phyloP scores from a whole-genome alignment of 2,797 vertebrate species.

The Melanotaenia parkinsoni region DNA sequence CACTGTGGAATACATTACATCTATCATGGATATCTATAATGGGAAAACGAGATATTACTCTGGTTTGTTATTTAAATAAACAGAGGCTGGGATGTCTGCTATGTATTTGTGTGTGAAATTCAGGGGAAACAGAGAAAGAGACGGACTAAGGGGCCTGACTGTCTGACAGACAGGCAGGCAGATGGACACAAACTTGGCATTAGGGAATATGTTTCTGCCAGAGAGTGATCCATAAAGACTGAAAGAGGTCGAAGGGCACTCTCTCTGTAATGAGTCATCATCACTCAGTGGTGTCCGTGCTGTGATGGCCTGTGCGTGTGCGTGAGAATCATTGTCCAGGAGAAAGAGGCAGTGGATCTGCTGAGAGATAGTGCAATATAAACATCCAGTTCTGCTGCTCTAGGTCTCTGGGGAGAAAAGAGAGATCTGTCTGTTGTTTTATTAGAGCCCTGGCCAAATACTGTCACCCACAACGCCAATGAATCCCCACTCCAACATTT shows the following conservation, averaged over 20 bases:
- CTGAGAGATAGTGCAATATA: conserved; percentile 76
- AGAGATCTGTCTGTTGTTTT: conserved; percentile 72
- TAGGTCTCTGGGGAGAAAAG: conserved; percentile 56
- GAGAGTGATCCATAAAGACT: conserved; percentile 79
- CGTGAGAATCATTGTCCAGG: conserved; percentile 45
- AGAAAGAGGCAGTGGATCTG: conserved; percentile 66
- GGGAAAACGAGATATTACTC: conserved; percentile 68
- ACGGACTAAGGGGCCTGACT: conserved; percentile 73
- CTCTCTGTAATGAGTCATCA: conserved; percentile 81
- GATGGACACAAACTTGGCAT: conserved; percentile 79
- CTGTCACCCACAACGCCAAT: conserved; percentile 69
- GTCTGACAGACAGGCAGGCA: conserved; percentile 84
- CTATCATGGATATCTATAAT: conserved; percentile 46
- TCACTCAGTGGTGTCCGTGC: conserved; percentile 76
- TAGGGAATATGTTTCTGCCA: conserved; percentile 79
- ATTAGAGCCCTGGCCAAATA: conserved; percentile 63
- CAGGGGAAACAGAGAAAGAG: conserved; percentile 49
- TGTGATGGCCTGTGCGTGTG: conserved; percentile 47
- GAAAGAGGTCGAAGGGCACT: conserved; percentile 72
- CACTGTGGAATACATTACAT: conserved; percentile 49
- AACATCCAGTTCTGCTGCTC: conserved; percentile 62
- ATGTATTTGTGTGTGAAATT: conserved; percentile 80
- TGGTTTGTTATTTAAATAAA: conserved; percentile 79
- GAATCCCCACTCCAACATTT: conserved; percentile 58
- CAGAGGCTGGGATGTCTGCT: conserved; percentile 73